These are phyloP conservation scores for Alligator sinensis DNA, from an alignment of 2,113 vertebrate genomes.

Conservation along the genomic window DNA sequence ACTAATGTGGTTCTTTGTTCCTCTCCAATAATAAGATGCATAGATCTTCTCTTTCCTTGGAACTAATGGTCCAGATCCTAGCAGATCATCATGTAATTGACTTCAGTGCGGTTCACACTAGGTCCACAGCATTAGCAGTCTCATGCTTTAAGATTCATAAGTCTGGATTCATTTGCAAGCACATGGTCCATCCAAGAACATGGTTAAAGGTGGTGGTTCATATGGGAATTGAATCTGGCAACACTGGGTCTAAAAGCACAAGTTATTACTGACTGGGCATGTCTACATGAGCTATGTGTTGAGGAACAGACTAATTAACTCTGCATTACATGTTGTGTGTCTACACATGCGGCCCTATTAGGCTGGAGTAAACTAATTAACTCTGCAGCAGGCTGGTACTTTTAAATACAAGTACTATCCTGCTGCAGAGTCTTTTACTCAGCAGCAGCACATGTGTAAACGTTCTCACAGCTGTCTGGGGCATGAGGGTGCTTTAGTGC, in stretches of 20 bases:
- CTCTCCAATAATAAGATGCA: neutral
- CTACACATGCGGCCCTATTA: too few relatives aligned
- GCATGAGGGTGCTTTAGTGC: too few relatives aligned
- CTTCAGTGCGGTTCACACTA: neutral
- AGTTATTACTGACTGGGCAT: neutral
- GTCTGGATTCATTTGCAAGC: neutral
- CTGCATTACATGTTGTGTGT: too few relatives aligned
- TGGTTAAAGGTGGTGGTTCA: neutral
- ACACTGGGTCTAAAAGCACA: neutral
- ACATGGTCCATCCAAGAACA: neutral
- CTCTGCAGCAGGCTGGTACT: too few relatives aligned
- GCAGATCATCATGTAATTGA: neutral
- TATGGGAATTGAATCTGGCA: neutral
- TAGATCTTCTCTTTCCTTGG: neutral
- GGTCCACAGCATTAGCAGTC: neutral
- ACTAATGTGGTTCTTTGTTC: neutral
- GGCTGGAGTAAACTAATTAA: too few relatives aligned
- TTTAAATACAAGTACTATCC: too few relatives aligned
- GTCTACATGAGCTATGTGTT: too few relatives aligned
- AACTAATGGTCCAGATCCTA: neutral
- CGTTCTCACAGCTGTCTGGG: too few relatives aligned
- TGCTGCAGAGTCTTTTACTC: too few relatives aligned
- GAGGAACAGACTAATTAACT: too few relatives aligned
- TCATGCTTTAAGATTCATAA: neutral
- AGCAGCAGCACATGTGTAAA: too few relatives aligned